Evolutionary conservation across 1,140 invertebrate genomes (phyloP).

Genomic region (Cydia strobilella): DNA sequence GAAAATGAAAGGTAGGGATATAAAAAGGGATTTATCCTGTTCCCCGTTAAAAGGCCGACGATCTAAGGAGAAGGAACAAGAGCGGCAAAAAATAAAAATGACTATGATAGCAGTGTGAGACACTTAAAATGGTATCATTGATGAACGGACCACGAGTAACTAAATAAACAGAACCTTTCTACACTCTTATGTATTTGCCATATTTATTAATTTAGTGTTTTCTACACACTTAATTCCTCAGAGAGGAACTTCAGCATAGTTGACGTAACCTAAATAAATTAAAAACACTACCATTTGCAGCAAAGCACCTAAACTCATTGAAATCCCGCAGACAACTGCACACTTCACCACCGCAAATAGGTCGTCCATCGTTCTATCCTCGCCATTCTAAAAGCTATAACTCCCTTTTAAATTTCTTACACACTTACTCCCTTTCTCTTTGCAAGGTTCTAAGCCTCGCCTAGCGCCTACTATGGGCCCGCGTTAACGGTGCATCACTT

Average conservation of each 20-base stretch:
- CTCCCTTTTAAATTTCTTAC: neutral
- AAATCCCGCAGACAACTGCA: conserved; percentile 2
- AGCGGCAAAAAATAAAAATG: no score
- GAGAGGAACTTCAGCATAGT: no score
- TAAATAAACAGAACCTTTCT: no score
- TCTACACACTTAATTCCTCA: no score
- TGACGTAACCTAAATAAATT: no score
- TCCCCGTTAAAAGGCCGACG: no score
- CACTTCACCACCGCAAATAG: conserved; percentile 40
- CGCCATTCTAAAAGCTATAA: neutral
- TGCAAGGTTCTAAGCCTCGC: neutral
- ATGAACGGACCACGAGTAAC: no score
- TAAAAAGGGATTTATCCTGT: neutral
- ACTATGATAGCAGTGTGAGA: no score
- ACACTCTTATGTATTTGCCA: no score
- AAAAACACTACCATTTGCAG: neutral
- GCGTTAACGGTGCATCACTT: conserved; percentile 49
- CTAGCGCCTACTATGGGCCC: conserved; percentile 14
- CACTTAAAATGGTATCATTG: no score
- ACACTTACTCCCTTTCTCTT: neutral
- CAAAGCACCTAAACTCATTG: neutral
- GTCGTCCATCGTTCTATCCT: neutral
- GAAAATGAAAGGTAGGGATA: neutral
- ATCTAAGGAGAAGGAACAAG: no score
- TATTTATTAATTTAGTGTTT: no score